These are phyloP conservation scores for Choristoneura fumiferana DNA, from an alignment of 1,140 invertebrate species.

Conservation along the genomic window DNA sequence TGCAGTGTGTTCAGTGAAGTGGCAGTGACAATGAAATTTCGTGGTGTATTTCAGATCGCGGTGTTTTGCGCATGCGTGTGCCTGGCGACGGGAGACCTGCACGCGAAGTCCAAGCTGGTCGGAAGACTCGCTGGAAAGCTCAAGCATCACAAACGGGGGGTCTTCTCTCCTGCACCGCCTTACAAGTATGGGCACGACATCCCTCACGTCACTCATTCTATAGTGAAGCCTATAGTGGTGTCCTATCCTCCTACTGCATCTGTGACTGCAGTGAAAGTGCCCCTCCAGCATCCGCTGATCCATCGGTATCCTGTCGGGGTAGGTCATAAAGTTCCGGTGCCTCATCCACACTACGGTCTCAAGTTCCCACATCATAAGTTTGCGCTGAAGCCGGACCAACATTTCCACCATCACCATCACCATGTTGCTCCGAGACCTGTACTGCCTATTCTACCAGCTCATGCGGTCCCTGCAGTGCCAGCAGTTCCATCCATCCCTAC, in stretches of 20 bases:
- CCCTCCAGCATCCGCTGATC: conserved; percentile 49
- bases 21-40: conserved; percentile 26
- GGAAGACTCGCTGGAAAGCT: conserved; percentile 38
- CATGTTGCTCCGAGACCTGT: conserved; percentile 55
- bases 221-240: conserved; percentile 70
- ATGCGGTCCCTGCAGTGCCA: conserved; percentile 34
- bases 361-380: conserved; percentile 61
- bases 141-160: conserved; percentile 70
- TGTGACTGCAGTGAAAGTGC: conserved; percentile 68
- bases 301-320: conserved; percentile 46
- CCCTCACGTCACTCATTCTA: conserved; percentile 67
- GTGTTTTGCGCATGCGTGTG: conserved; percentile 49
- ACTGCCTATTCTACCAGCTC: conserved; percentile 45
- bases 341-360: conserved; percentile 60
- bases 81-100: conserved; percentile 44
- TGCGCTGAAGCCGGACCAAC: conserved; percentile 51
- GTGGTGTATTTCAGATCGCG: conserved; percentile 62
- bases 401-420: conserved; percentile 69
- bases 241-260: conserved; percentile 69
- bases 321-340: conserved; percentile 54
- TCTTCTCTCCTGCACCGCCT: conserved; percentile 57
- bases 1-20: conserved; percentile 13
- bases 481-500: conserved; percentile 38
- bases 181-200: conserved; percentile 73
- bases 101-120: conserved; percentile 52